Evolutionary conservation across 2,888 invertebrate species (phyloP).

Genomic region (Muschampia plurimacula): DNA sequence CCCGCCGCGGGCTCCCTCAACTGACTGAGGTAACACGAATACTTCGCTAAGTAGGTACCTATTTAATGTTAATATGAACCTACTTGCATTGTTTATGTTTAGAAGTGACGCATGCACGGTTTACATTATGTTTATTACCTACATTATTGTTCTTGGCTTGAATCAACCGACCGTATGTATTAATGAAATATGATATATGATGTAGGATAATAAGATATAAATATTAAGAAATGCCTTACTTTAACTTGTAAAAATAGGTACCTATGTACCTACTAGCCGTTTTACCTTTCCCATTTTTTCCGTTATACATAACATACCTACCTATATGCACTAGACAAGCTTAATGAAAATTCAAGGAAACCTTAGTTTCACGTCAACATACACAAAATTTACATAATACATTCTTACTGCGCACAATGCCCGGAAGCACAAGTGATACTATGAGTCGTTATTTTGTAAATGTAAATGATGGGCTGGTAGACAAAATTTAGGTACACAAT

Average conservation of each 20-base stretch:
- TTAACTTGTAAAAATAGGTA: too few species aligned
- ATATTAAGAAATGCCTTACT: too few species aligned
- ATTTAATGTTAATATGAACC: constrained; percentile 35
- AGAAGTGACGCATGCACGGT: constrained; percentile 24
- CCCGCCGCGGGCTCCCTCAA: constrained; percentile 42
- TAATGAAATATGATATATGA: too few species aligned
- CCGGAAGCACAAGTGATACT: constrained; percentile 44
- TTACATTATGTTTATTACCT: constrained; percentile 16
- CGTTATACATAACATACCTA: too few species aligned
- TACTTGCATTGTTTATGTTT: constrained; percentile 37
- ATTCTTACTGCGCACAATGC: constrained; percentile 44
- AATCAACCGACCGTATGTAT: not conserved
- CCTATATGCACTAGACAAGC: not conserved
- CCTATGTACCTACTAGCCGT: too few species aligned
- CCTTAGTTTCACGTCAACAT: constrained; percentile 40
- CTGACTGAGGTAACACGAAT: constrained; percentile 41
- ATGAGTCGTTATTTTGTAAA: constrained; percentile 41
- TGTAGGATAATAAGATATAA: too few species aligned
- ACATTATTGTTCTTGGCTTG: constrained; percentile 11
- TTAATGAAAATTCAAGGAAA: constrained; percentile 17
- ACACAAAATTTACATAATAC: constrained; percentile 44
- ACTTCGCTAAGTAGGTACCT: constrained; percentile 29
- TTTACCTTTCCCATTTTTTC: too few species aligned
- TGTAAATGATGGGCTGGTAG: constrained; percentile 28
- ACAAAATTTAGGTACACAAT: constrained; percentile 36